Base-by-base conservation (phyloP, 2,113 vertebrate species). In the Chaetorhynchus papuensis region DNA sequence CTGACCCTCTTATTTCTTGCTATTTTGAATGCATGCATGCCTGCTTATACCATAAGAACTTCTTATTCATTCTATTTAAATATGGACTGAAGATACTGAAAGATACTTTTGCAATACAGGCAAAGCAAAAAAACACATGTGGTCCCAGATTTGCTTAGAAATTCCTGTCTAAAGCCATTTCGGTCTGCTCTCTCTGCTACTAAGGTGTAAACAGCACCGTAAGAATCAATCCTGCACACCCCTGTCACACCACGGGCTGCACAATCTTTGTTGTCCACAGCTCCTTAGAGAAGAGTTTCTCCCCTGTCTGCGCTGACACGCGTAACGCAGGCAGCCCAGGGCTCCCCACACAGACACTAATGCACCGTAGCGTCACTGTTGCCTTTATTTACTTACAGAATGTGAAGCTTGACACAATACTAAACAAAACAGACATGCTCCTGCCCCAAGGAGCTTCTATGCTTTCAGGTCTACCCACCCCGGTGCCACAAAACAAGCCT, bases 181-280 rank as follows among this genome's bases (percentile, higher is more conserved):
- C 45, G 11, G 18, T 87, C 74, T 72, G 31, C 53, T 82, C 52
- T 84, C 13, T 84, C 23, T 79, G 21, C 70, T 39, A 45, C 13
- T 26, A 61, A 72, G 82, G 15, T 87, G 37, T 89, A 85, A 89
- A 91, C 45, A 71, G 44, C 33, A 49, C 74, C 85, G 65, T 72
- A 72, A 82, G 93, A 96, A 94, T 95, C 91, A 61, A 93, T 96
- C 69, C 50, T 95, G 77, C 87, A 89, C 61, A 94, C 26, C 16
- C 17, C 31, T 42, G 81, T 87, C 93, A 93, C 81, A 87, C 61
- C 6, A 1, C 50, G 66, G 87, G 35, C 75, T 90, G 75, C 77
- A 77, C 37, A 94, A 83, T 74, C 57, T 47, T 54, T 69, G 54
- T 13, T 77, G 84, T 66, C 83, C 83, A 85, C 64, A 94, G 81